These are phyloP conservation scores for Pyrgus malvae DNA, from an alignment of 2,888 invertebrate species.

Conservation along the genomic window DNA sequence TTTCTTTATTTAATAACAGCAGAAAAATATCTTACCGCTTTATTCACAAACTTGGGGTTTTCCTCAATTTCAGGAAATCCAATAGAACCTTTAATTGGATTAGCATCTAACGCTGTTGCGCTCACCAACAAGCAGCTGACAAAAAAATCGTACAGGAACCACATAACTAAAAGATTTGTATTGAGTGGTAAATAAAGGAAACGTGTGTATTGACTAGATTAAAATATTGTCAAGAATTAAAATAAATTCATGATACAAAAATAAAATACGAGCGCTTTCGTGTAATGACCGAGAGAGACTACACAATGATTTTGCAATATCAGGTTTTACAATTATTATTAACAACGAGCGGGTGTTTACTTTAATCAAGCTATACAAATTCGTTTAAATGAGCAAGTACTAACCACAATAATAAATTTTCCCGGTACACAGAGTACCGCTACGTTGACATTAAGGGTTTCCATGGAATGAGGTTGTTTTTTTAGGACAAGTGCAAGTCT, in stretches of 20 bases:
- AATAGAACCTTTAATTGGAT: constrained; percentile 46
- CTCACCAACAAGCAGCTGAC: constrained; percentile 3
- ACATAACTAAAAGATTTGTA: constrained; percentile 2
- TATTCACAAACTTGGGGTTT: constrained; percentile 55
- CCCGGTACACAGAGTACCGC: background rate
- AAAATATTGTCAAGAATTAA: background rate
- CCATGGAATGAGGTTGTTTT: too few relatives aligned
- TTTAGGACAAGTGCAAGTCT: too few relatives aligned
- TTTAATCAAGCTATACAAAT: background rate
- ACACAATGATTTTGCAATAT: constrained; percentile 40
- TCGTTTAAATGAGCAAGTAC: background rate
- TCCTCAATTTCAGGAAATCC: constrained; percentile 72
- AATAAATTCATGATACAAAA: background rate
- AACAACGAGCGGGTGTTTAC: constrained; percentile 40
- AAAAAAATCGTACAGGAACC: constrained; percentile 1
- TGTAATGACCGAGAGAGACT: constrained; percentile 43
- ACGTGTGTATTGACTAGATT: constrained; percentile 1
- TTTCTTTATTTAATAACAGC: too few relatives aligned
- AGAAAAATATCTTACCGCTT: constrained; percentile 51
- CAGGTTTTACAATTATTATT: constrained; percentile 41
- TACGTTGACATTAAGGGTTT: too few relatives aligned
- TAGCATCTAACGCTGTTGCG: background rate
- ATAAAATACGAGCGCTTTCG: constrained; percentile 32
- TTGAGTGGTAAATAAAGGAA: background rate
- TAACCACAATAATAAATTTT: background rate